Evolutionary conservation across 2,888 invertebrate species (phyloP), one percentile per base, ranked within the genome.

Genomic region (Drosophila phalerata): DNA sequence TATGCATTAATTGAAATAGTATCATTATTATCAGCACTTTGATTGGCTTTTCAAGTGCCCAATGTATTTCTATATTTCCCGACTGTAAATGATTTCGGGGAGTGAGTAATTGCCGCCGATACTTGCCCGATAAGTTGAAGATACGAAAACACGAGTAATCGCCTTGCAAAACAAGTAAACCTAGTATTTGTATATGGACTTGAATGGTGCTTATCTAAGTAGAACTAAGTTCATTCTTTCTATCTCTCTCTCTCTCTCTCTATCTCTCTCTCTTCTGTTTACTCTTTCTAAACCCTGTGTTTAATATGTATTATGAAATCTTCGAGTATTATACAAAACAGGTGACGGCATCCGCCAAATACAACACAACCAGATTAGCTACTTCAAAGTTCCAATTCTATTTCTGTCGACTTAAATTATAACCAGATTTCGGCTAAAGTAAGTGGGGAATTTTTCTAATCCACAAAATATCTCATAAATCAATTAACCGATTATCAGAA

Each of bases 131-230:
- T 69, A 64, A 53, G 37, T 62, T 38, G 17, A 17, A 64, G 75
- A 69, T 65, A 67, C 28, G 51, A 52, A 47, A 65, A 88, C 82
- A 85, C 73, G 61, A 53, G 77, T 85, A 87, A 85, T 89, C 69
- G 64, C 17, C 57, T 25, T 45, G 56, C 57, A 40, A n/a, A 62
- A 72, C 71, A 73, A 67, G 55, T 62, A 37, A 52, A 62, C 15
- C 17, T 37, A 34, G 13, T 37, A 8, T 69, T 79, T 79, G 67
- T 70, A 61, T 67, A 51, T 37, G 8, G 55, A 63, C 55, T 74
- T 69, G 42, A 53, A 60, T 68, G 37, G 49, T 19, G 42, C 70
- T 72, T 79, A 58, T 76, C 75, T 25, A 19, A 32, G 10, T 15
- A 25, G 55, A 43, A 37, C 34, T 28, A 34, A 10, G 0, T 1